Conservation (phyloP, 2,888 invertebrate genomes). For the Stramonita haemastoma region DNA sequence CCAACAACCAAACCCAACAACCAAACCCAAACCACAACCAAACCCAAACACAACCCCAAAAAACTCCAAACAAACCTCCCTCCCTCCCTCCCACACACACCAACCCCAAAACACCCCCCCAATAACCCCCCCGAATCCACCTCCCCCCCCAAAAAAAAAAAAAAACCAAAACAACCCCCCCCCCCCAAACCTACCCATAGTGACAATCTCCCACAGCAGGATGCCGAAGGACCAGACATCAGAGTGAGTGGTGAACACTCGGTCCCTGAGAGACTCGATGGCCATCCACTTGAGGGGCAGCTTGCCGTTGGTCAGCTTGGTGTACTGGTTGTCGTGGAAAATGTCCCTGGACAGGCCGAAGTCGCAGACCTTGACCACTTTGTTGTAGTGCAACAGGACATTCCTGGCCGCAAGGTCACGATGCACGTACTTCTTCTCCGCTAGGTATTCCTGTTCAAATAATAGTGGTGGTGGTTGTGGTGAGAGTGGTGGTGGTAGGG, state of each 20-base stretch:
- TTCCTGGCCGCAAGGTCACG: constrained; percentile 93
- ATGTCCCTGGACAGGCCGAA: constrained; percentile 92
- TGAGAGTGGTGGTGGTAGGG: no score
- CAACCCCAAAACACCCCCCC: no score
- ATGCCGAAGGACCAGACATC: constrained; percentile 94
- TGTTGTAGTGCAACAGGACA: constrained; percentile 81
- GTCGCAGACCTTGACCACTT: constrained; percentile 88
- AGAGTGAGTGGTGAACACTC: constrained; percentile 88
- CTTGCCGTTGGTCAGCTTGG: constrained; percentile 80
- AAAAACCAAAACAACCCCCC: no score
- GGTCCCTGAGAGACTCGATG: constrained; percentile 80
- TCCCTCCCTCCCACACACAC: no score
- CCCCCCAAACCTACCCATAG: constrained; percentile 81
- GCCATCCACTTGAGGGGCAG: constrained; percentile 77
- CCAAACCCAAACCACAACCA: no score
- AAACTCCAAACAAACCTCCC: no score
- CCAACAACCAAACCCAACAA: no score
- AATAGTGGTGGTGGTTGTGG: not conserved
- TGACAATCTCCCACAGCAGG: constrained; percentile 91
- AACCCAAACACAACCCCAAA: no score
- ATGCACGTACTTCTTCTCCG: constrained; percentile 90
- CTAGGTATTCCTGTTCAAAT: constrained; percentile 85
- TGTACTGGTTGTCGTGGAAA: constrained; percentile 90
- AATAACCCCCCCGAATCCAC: no score
- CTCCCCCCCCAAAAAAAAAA: no score